Percentiles rank a stretch among this genome's conserved stretches.
phyloP scores from a whole-genome alignment of 2,113 vertebrate species.

The Mellivora capensis region DNA sequence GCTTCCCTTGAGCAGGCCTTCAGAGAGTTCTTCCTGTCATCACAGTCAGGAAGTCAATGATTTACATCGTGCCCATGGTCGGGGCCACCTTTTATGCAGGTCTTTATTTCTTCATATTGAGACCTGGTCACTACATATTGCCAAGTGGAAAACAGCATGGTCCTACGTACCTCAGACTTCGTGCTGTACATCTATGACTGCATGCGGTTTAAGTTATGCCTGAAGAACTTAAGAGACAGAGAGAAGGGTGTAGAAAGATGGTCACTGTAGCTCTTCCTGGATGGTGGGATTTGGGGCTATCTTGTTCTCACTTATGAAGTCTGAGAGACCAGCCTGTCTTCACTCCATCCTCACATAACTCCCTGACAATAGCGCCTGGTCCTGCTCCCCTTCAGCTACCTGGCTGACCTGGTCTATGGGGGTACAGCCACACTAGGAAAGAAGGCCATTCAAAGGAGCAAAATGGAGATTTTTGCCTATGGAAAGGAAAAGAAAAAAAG shows the following conservation, averaged over 20 bases:
- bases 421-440: neutral
- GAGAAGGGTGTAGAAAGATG: neutral
- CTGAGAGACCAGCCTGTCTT: neutral
- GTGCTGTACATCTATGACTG: rapidly evolving
- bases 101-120: neutral
- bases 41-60: neutral
- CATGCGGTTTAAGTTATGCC: rapidly evolving
- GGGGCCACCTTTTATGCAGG: neutral
- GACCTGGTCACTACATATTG: neutral
- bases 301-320: neutral
- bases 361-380: too few relatives aligned
- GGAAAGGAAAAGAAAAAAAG: neutral
- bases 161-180: neutral
- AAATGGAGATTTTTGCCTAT: neutral
- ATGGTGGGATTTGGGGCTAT: neutral
- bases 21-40: neutral
- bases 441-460: neutral
- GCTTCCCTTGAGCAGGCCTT: neutral
- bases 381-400: neutral
- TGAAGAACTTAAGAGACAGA: neutral
- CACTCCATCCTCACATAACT: neutral
- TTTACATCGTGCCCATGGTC: neutral
- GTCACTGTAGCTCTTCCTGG: neutral
- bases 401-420: neutral
- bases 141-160: neutral